A percentile compares a stretch with the other conserved stretches of the same genome.
Conservation (phyloP, 2,888 invertebrate genomes). For the Xiphydria camelus region DNA sequence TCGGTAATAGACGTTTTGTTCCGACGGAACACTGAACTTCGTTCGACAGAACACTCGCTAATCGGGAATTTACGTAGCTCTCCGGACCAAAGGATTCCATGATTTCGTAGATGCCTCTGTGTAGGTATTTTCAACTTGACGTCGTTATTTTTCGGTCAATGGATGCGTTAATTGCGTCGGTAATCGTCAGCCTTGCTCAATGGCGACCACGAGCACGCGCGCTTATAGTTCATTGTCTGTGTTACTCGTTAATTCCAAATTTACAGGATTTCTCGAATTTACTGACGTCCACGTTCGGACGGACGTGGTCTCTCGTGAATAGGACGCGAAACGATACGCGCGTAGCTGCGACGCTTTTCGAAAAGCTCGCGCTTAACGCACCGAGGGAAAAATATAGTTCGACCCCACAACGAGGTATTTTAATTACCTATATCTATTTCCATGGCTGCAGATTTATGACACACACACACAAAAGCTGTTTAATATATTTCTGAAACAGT, state of each 20-base stretch:
- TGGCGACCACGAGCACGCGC: too few relatives aligned
- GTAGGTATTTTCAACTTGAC: background rate
- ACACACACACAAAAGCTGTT: too few relatives aligned
- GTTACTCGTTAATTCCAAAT: conserved; percentile 15
- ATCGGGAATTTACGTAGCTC: conserved; percentile 11
- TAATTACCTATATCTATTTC: too few relatives aligned
- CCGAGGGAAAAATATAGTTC: too few relatives aligned
- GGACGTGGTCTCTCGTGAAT: too few relatives aligned
- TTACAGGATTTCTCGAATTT: conserved; percentile 2
- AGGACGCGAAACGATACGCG: too few relatives aligned
- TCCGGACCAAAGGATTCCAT: background rate
- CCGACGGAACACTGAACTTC: background rate
- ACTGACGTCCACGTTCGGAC: background rate
- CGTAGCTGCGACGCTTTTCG: too few relatives aligned
- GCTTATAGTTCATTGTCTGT: conserved; percentile 3
- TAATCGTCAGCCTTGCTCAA: conserved; percentile 4
- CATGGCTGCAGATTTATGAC: too few relatives aligned
- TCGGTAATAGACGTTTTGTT: background rate
- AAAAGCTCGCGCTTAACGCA: too few relatives aligned
- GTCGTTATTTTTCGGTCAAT: conserved; percentile 3
- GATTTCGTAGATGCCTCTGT: background rate
- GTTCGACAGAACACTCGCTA: conserved; percentile 2
- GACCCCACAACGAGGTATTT: too few relatives aligned
- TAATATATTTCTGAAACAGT: too few relatives aligned
- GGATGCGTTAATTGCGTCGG: conserved; percentile 15